Conservation (phyloP, 2,113 vertebrate species). For the Promerops cafer region DNA sequence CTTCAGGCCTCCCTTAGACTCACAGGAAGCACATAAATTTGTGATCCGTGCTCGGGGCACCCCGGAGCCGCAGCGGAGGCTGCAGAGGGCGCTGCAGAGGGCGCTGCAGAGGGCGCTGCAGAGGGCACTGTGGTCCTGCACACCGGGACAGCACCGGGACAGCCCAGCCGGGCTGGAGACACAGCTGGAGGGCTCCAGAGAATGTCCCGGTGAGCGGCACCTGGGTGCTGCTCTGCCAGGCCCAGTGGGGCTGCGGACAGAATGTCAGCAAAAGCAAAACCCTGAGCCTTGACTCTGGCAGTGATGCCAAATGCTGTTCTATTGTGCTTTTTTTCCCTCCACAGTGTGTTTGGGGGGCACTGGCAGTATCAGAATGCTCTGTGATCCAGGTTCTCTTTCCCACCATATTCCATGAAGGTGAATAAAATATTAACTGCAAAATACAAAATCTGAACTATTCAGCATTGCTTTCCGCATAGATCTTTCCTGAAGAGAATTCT, state of each 20-base stretch:
- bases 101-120: neutral
- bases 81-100: neutral
- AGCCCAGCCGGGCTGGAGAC: neutral
- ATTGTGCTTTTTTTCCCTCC: fast-evolving
- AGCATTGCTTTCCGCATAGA: neutral
- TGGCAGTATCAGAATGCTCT: neutral
- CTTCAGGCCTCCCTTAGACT: fast-evolving
- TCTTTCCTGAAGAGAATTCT: neutral
- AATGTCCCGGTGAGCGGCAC: fast-evolving
- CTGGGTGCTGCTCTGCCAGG: neutral
- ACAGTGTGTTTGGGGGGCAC: neutral
- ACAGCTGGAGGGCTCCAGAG: neutral
- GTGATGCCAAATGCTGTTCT: fast-evolving
- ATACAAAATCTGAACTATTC: neutral
- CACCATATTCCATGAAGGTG: neutral
- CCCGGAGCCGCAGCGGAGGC: fast-evolving
- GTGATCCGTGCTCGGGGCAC: fast-evolving
- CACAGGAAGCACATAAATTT: neutral
- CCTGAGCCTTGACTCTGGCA: neutral
- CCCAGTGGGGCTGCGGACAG: neutral
- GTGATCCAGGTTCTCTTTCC: neutral
- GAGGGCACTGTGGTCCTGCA: neutral
- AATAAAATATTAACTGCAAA: neutral
- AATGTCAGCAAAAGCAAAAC: neutral
- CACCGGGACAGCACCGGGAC: neutral